Evolutionary conservation across 1,140 invertebrate species (phyloP), one percentile per base, ranked within the genome.

Genomic region (Apis cerana): DNA sequence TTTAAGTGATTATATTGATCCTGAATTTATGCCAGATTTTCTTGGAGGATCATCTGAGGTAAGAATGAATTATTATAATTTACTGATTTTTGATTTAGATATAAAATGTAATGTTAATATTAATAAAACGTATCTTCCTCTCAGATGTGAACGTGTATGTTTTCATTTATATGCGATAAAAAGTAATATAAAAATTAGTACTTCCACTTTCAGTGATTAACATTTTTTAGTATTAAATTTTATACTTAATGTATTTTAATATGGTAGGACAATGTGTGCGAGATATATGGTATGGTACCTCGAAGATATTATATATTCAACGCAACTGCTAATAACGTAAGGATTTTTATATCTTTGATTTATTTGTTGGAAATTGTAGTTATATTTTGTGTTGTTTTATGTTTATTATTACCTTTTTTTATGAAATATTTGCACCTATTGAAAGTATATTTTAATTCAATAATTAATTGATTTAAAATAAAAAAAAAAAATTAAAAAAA

Each of bases 1-100:
- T 11, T 94, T 99, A 4, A 95, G 95, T 27, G 97, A 98, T 91
- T 99, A 98, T 90, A 98, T 99, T 68, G 96, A 97, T 64, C 95
- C 96, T 88, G 96, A 98, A 89, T 96, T 96, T 88, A 97, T 99
- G 84, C 98, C 98, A 1, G 98, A 99, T 92, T 99, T 99, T 93
- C 95, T 99, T 2, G 98, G 97, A 23, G 98, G 98, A 71, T 95
- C 97, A 43, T 98, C 97, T 92, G 97, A 97, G 96, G 98, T 98
- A 94, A 85, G 81, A 11, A 59, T 84, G 83, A 80, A 82, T 83
- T 67, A 58, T n/a, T 61, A 67, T 48, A 48, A 43, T 43, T 67
- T 21, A 43, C 21, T 43, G 7, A 21, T n/a, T 19, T 2, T 21
- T 43, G 13, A 13, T 43, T 64, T 9, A 17, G 2, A 27, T 70